Evolutionary conservation across 1,140 invertebrate species (phyloP), one percentile per base, ranked within the genome.

Genomic region (Sycophila sp.): DNA sequence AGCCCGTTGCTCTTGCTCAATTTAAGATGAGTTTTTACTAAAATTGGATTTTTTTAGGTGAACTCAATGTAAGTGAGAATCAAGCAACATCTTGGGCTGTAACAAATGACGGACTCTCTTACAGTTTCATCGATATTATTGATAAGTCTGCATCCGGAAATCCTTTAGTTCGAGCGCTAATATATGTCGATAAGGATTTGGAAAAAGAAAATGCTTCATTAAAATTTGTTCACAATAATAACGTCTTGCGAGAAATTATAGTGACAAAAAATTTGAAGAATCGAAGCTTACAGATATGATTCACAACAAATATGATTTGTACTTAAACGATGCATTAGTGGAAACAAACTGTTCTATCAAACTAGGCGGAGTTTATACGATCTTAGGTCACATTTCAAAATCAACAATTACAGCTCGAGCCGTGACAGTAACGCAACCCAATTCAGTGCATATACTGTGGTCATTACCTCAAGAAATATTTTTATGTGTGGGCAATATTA

Each of bases 391-490:
- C 45, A 75, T 84, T 17, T 75, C 71, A 17, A 65, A 73, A 49
- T 58, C 40, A 55, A 66, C 8, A n/a, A 71, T 76, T 60, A 42
- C 38, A 75, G 77, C 67, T 17, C 75, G 80, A 5, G 76, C 81
- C 10, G 28, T 86, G n/a, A 77, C 81, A 2, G 79, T 94, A 2
- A 92, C 93, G 0, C 77, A 86, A 38, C 87, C 91, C 4, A 95
- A 93, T 77, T 89, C 87, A 1, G 80, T 97, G 8, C 91, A 92
- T 72, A 95, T 97, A 71, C 78, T 95, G 0, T 94, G 91, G 91
- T 87, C 96, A 71, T 80, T 97, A 15, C 95, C 95, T 0, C 95
- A 97, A 80, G 96, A 96, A 78, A 82, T 96, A 24, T 83, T 96
- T 1, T 92, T 98, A 71, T 96, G 95, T 0, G 86, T 92, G 67